These are phyloP conservation scores for Hedychridium roseum DNA, from an alignment of 2,888 invertebrate species.

Conservation along the genomic window DNA sequence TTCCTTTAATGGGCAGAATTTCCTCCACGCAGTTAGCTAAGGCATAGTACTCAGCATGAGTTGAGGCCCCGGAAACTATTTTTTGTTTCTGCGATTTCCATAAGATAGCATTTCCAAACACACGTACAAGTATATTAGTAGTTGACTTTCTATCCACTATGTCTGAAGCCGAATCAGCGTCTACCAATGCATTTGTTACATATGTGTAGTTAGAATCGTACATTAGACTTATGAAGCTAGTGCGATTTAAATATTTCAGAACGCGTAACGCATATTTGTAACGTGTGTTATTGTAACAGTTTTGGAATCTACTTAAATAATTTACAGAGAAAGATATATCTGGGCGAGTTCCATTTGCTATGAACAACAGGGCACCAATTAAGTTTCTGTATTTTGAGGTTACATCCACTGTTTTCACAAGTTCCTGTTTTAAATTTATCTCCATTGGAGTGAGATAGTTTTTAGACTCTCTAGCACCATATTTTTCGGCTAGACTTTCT, in stretches of 20 bases:
- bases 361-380: not conserved
- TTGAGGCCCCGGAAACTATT: not conserved
- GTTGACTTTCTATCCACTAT: not conserved
- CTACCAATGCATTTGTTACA: not conserved
- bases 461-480: not conserved
- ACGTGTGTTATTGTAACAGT: not conserved
- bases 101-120: not conserved
- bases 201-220: not conserved
- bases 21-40: not conserved
- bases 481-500: not conserved
- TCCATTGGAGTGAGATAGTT: not conserved
- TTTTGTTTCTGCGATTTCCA: conserved; percentile 3
- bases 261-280: conserved; percentile 1
- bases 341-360: not conserved
- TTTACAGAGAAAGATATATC: not conserved
- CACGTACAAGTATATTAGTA: not conserved
- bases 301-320: conserved; percentile 1
- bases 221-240: not conserved
- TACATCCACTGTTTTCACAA: not conserved
- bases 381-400: not conserved
- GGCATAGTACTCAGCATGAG: too few species aligned
- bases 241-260: not conserved
- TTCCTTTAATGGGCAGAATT: not conserved
- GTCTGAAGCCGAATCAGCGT: conserved; percentile 1
- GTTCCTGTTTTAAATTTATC: not conserved